Percentiles rank a stretch among this genome's conserved stretches.
phyloP scores from a whole-genome alignment of 1,140 invertebrate species.

The Drosophila lowei region DNA sequence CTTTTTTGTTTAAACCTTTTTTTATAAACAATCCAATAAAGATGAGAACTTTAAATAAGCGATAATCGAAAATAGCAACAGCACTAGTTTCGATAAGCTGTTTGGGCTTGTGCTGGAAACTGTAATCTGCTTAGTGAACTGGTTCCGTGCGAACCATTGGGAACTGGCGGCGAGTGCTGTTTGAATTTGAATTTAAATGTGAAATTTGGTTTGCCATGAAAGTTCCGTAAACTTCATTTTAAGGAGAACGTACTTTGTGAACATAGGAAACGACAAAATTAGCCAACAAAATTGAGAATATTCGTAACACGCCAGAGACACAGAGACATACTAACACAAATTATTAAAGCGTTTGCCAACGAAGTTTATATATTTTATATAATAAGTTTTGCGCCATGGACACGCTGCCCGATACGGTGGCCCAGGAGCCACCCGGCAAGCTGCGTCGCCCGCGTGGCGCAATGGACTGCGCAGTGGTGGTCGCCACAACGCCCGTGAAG shows the following conservation, averaged over 20 bases:
- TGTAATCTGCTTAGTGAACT: too few relatives aligned
- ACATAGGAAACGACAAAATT: slow-evolving; percentile 3
- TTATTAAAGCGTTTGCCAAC: slow-evolving; percentile 24
- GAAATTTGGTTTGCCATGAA: slow-evolving; percentile 3
- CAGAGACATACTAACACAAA: slow-evolving; percentile 17
- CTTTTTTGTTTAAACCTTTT: too few relatives aligned
- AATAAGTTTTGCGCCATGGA: slow-evolving; percentile 16
- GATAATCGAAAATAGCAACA: too few relatives aligned
- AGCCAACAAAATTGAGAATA: slow-evolving; percentile 34
- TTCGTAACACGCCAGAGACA: slow-evolving; percentile 23
- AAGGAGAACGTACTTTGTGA: not conserved
- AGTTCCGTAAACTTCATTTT: not conserved
- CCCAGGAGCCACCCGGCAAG: not conserved
- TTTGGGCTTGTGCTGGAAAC: too few relatives aligned
- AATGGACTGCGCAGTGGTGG: slow-evolving; percentile 47
- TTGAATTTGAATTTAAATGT: not conserved
- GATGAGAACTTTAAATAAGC: too few relatives aligned
- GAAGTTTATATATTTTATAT: slow-evolving; percentile 40
- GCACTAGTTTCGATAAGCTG: too few relatives aligned
- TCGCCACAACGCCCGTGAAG: slow-evolving; percentile 28
- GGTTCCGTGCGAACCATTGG: too few relatives aligned
- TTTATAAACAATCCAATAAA: too few relatives aligned
- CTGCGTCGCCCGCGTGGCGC: slow-evolving; percentile 2
- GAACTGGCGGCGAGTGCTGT: too few relatives aligned
- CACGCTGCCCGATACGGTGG: slow-evolving; percentile 10